Percentiles rank a stretch among this genome's conserved stretches.
These are phyloP conservation scores for Tragelaphus buxtoni DNA, from an alignment of 2,113 vertebrate genomes.

Conservation along the genomic window DNA sequence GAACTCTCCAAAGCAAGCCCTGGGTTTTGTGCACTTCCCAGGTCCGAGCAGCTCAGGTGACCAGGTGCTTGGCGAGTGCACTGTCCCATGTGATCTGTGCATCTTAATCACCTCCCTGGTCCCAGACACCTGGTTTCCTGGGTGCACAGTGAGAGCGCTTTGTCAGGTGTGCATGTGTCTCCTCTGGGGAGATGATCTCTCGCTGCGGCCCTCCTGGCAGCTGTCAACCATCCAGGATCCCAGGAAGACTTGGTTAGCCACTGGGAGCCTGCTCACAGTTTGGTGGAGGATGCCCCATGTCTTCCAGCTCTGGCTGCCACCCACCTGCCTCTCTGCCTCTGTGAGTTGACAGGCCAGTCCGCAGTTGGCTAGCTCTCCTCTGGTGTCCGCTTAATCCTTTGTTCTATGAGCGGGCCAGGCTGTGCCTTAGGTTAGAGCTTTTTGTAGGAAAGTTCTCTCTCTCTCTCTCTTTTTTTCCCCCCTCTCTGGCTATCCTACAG, in stretches of 20 bases:
- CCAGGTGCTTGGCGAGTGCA: neutral
- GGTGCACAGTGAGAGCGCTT: fast-evolving
- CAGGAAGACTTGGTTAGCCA: neutral
- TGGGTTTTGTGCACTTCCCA: neutral
- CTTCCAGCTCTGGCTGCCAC: neutral
- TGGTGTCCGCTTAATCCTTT: neutral
- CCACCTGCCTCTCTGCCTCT: neutral
- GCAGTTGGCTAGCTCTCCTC: neutral
- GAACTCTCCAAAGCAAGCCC: neutral
- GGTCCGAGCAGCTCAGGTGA: neutral
- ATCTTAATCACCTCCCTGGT: neutral
- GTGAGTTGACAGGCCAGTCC: too few species aligned
- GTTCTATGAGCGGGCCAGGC: neutral
- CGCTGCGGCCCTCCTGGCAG: neutral
- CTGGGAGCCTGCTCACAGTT: neutral
- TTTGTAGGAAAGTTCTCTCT: too few species aligned
- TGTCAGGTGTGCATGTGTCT: neutral
- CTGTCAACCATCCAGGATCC: neutral
- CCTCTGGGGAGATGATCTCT: neutral
- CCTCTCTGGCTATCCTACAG: too few species aligned
- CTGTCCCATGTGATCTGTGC: neutral
- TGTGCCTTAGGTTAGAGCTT: neutral
- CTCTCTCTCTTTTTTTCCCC: fast-evolving
- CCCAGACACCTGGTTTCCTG: neutral
- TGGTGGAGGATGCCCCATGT: neutral